A percentile compares a stretch with the other conserved stretches of the same genome.
phyloP scores from a whole-genome alignment of 2,797 vertebrate genomes.

The Cheirogaleus major region DNA sequence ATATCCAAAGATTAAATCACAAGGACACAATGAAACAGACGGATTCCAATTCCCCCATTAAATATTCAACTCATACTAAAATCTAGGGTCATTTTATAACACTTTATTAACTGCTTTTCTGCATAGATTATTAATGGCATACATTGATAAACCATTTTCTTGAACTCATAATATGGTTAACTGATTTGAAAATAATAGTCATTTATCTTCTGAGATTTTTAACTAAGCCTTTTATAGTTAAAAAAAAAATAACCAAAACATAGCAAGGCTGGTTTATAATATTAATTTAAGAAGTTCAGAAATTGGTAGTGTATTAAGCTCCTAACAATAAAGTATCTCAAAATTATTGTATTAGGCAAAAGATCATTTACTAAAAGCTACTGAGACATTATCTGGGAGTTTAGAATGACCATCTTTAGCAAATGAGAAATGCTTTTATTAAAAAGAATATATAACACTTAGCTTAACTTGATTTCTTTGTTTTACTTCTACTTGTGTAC shows the following conservation, averaged over 20 bases:
- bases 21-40: not conserved
- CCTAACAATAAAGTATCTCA: not conserved
- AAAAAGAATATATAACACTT: not conserved
- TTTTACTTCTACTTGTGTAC: slow-evolving; percentile 33
- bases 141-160: not conserved
- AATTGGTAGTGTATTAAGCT: not conserved
- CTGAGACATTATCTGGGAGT: not conserved
- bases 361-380: slow-evolving; percentile 4
- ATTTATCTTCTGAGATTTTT: not conserved
- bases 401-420: not conserved
- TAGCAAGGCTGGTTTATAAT: not conserved
- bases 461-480: not conserved
- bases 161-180: not conserved
- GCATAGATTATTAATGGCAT: not conserved
- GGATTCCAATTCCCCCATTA: not conserved
- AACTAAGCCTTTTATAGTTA: not conserved
- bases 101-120: slow-evolving; percentile 2
- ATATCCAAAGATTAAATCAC: slow-evolving; percentile 33
- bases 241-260: not conserved
- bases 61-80: slow-evolving; percentile 22
- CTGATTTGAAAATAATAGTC: slow-evolving; percentile 31
- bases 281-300: slow-evolving; percentile 6
- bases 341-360: not conserved
- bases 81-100: slow-evolving; percentile 35
- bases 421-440: slow-evolving; percentile 36